These are phyloP conservation scores for Sphaeramia orbicularis DNA, from an alignment of 2,797 vertebrate species.

Conservation along the genomic window DNA sequence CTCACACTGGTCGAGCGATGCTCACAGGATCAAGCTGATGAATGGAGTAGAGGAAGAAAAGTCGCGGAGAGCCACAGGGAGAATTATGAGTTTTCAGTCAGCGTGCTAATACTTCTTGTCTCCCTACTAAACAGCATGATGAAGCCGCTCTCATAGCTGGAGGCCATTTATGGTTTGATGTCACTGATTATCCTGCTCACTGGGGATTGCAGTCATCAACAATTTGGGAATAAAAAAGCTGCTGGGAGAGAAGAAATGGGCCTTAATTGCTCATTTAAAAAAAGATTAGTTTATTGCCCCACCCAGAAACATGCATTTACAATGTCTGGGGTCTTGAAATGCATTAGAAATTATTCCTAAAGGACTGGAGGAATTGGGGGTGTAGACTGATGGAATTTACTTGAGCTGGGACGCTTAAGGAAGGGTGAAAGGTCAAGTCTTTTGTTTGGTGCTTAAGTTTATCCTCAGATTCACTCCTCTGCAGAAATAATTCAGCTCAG, in stretches of 20 bases:
- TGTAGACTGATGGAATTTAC: conserved; percentile 72
- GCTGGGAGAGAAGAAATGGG: conserved; percentile 56
- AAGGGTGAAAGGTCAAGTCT: conserved; percentile 72
- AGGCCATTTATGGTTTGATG: conserved; percentile 68
- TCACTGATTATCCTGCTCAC: conserved; percentile 68
- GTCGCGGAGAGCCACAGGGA: conserved; percentile 11
- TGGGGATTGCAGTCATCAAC: conserved; percentile 50
- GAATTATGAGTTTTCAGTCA: conserved; percentile 51
- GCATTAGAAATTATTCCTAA: conserved; percentile 23
- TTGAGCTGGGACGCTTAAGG: conserved; percentile 56
- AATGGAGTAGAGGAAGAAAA: conserved; percentile 23
- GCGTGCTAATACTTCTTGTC: conserved; percentile 62
- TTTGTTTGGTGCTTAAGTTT: conserved; percentile 57
- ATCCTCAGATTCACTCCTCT: conserved; percentile 13
- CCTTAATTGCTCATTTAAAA: conserved; percentile 71
- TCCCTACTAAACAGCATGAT: conserved; percentile 52
- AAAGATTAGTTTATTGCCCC: conserved; percentile 46
- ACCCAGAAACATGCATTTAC: conserved; percentile 32
- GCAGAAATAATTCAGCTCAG: conserved; percentile 6
- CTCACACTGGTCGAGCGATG: conserved; percentile 7
- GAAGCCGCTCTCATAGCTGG: conserved; percentile 66
- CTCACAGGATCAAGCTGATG: conserved; percentile 32
- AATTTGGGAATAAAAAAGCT: conserved; percentile 48
- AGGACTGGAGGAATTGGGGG: background rate
- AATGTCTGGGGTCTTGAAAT: conserved; percentile 35